Percentiles rank a stretch among this genome's conserved stretches.
phyloP scores from a whole-genome alignment of 2,797 vertebrate genomes.

The Synaphobranchus kaupii region DNA sequence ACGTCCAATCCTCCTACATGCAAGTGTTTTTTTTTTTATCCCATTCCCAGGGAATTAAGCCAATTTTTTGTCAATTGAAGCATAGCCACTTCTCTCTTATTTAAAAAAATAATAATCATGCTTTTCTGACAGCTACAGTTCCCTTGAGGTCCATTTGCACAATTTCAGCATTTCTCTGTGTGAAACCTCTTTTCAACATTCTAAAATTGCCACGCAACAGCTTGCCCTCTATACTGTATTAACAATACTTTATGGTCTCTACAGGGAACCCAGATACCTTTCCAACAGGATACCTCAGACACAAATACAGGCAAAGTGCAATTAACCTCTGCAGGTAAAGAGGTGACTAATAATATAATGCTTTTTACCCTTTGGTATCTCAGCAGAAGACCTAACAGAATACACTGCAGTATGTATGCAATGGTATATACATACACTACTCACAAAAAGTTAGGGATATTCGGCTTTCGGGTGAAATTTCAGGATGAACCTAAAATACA shows the following conservation, averaged over 20 bases:
- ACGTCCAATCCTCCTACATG: slow-evolving; percentile 13
- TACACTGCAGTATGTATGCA: background rate
- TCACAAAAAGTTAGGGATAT: too few species aligned
- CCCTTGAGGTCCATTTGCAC: background rate
- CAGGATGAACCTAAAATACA: too few species aligned
- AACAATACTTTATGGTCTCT: background rate
- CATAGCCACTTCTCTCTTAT: background rate
- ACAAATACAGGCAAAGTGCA: background rate
- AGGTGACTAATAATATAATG: background rate
- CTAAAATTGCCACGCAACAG: background rate
- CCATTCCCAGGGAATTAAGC: background rate
- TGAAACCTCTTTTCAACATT: background rate
- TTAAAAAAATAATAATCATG: background rate
- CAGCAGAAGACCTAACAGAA: background rate
- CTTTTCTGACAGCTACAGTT: background rate
- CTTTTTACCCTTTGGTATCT: background rate
- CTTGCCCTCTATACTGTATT: background rate
- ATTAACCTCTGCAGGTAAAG: background rate
- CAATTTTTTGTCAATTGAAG: background rate
- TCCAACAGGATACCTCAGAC: background rate
- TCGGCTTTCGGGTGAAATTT: too few species aligned
- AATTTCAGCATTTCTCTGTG: background rate
- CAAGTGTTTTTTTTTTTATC: background rate
- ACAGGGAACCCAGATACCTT: background rate
- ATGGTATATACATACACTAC: background rate